Conservation (phyloP, 2,888 invertebrate species). For the Neoascia interrupta region DNA sequence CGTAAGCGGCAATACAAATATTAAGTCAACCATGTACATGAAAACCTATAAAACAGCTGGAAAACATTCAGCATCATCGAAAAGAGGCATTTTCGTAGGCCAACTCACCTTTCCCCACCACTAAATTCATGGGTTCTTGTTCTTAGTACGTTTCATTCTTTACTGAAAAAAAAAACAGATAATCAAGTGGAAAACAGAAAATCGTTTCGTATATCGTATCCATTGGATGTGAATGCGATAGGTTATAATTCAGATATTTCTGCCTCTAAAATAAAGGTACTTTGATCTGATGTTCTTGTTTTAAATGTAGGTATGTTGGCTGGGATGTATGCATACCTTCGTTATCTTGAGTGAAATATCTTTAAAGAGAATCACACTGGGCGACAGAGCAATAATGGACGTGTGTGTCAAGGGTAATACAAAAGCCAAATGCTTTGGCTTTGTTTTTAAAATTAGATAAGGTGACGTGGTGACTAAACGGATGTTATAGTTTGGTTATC, state of each 20-base stretch:
- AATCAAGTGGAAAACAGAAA: conserved; percentile 51
- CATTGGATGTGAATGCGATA: conserved; percentile 14
- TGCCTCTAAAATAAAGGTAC: conserved; percentile 17
- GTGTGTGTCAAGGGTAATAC: conserved; percentile 43
- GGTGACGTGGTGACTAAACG: conserved; percentile 55
- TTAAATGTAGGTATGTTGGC: too few species aligned
- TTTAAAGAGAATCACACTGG: background rate
- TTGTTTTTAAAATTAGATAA: conserved; percentile 21
- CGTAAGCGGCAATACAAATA: conserved; percentile 28
- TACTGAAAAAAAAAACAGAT: conserved; percentile 19
- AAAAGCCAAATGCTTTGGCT: conserved; percentile 34
- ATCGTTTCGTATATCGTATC: conserved; percentile 14
- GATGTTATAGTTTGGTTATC: conserved; percentile 38
- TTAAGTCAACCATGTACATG: background rate
- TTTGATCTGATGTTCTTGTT: background rate
- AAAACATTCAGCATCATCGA: background rate
- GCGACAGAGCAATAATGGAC: conserved; percentile 2
- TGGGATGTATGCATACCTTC: too few species aligned
- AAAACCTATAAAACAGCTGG: conserved; percentile 23
- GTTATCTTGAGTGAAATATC: too few species aligned
- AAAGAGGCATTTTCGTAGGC: background rate
- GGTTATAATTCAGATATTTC: conserved; percentile 27
- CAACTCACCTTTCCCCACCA: too few species aligned
- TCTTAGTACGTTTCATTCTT: too few species aligned
- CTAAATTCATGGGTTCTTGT: too few species aligned